Percentiles rank a stretch among this genome's conserved stretches.
Conservation (phyloP, 2,113 vertebrate genomes). For the Bos javanicus region DNA sequence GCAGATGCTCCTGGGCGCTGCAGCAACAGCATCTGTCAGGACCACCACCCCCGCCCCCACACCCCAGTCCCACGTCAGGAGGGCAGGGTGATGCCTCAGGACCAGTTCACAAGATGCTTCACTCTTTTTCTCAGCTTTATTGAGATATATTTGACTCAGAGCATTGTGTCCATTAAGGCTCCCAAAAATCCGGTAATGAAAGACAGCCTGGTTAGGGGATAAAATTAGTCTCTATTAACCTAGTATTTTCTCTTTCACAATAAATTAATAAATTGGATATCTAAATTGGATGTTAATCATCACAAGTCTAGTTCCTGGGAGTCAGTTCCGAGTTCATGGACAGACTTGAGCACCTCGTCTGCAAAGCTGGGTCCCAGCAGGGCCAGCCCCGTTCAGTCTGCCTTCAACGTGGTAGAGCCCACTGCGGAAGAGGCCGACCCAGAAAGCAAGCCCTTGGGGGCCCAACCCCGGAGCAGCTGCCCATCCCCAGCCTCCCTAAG, state of each 20-base stretch:
- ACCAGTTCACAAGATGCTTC: background rate
- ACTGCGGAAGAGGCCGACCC: background rate
- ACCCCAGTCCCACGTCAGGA: background rate
- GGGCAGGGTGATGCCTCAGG: background rate
- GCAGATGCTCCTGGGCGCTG: fast-evolving
- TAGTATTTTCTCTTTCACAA: background rate
- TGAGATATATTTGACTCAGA: background rate
- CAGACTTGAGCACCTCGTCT: background rate
- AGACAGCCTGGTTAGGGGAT: background rate
- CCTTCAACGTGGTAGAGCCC: background rate
- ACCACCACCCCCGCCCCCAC: background rate
- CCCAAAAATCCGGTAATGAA: background rate
- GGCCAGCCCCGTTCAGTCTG: background rate
- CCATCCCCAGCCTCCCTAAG: background rate
- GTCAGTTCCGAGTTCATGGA: background rate
- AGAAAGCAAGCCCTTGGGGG: background rate
- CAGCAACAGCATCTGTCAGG: background rate
- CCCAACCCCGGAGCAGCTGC: background rate
- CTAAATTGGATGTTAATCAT: background rate
- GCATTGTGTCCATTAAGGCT: background rate
- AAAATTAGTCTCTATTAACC: background rate
- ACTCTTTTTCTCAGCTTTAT: background rate
- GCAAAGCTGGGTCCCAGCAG: background rate
- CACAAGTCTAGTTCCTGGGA: background rate
- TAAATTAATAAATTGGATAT: background rate